Evolutionary conservation across 2,888 invertebrate species (phyloP), one percentile per base, ranked within the genome.

Genomic region (Epinotia ramella): DNA sequence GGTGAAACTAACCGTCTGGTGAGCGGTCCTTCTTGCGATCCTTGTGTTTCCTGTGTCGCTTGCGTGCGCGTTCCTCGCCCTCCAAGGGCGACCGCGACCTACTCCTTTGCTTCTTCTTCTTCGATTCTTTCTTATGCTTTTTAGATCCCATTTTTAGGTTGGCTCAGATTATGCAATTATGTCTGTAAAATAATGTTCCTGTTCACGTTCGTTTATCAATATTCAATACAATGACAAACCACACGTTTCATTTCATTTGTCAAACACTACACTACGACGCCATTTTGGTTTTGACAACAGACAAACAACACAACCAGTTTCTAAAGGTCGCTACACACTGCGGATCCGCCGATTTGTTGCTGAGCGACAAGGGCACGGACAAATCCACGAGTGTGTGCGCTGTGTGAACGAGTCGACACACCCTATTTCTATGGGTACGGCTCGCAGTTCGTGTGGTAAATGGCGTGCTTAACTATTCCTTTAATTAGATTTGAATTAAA

Each of bases 81-180:
- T 94, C 94, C 71, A 95, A 85, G 1, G 94, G 94, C 59, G 95
- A 96, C 46, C 95, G 94, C 28, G 96, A 95, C 65, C 95, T 94
- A 88, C 93, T 93, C 83, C 90, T 89, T 77, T 96, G 96, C 85
- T 96, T 96, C 87, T 96, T 95, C 91, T 97, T 97, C 86, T 96
- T 96, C 3, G 95, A 92, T 57, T 96, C 96, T 84, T 96, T 96
- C 86, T 96, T 96, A 83, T 96, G 96, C 85, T 96, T 96, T 88
- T 96, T 96, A 28, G 97, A 96, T 82, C 96, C 96, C 96, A 96
- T 96, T 81, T 57, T 72, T n/a, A 53, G 3, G n/a, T 44, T 46
- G 16, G 18, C 44, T 65, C 6, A 60, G 60, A 56, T 66, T 28
- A 9, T 18, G 7, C 13, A 60, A 49, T 53, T 46, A 49, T 7